These are phyloP conservation scores for Galeopsomyia nigrocyanea DNA, from an alignment of 2,888 invertebrate genomes.

Conservation along the genomic window DNA sequence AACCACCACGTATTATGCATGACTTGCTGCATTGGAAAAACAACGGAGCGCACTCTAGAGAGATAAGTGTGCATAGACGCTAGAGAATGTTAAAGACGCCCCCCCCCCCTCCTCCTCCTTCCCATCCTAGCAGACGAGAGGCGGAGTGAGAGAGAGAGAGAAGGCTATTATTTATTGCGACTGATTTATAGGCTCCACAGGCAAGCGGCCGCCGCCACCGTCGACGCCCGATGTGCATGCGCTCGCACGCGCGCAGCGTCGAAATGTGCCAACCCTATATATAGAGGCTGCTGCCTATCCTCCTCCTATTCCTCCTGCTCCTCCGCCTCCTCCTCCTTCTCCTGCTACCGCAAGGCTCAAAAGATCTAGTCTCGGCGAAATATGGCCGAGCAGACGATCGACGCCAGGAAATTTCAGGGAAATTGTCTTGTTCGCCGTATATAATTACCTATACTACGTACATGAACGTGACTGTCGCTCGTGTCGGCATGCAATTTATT, in stretches of 20 bases:
- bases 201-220: conserved; percentile 47
- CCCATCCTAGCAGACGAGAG: too few species aligned
- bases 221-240: conserved; percentile 17
- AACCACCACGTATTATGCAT: conserved; percentile 20
- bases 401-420: background rate
- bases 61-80: conserved; percentile 36
- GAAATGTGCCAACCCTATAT: conserved; percentile 50
- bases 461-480: too few species aligned
- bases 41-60: background rate
- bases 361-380: conserved; percentile 17
- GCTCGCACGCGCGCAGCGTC: conserved; percentile 29
- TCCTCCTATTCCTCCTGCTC: too few species aligned
- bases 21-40: conserved; percentile 23
- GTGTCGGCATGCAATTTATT: too few species aligned
- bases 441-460: background rate
- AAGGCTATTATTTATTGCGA: conserved; percentile 56
- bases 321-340: too few species aligned
- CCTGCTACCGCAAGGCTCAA: background rate
- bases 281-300: conserved; percentile 45
- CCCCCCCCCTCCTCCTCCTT: too few species aligned
- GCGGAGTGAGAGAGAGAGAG: conserved; percentile 7
- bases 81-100: conserved; percentile 52
- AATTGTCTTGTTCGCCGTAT: background rate
- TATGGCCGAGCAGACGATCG: background rate
- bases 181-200: conserved; percentile 56